Conservation (phyloP, 1,140 invertebrate genomes). For the Adoxophyes honmai region DNA sequence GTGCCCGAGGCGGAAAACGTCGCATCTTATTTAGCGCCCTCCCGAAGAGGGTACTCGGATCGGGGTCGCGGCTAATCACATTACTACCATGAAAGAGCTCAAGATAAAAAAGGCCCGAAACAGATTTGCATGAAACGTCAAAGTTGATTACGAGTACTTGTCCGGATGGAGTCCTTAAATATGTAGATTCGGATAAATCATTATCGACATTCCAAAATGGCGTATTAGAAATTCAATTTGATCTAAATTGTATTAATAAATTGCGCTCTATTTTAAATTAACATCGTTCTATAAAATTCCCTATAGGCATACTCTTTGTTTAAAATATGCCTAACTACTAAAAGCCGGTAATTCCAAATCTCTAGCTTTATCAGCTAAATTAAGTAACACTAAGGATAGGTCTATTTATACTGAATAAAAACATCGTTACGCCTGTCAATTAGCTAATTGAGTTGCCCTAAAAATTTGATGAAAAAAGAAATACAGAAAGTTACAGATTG, state of each 20-base stretch:
- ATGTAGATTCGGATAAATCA: slow-evolving; percentile 33
- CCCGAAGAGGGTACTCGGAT: slow-evolving; percentile 42
- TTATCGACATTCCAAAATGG: slow-evolving; percentile 21
- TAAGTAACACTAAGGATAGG: no score
- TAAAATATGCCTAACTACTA: no score
- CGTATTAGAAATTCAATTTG: not conserved
- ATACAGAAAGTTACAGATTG: no score
- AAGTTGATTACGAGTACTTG: slow-evolving; percentile 55
- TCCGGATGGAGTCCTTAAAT: slow-evolving; percentile 27
- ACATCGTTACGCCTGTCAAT: no score
- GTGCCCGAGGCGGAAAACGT: slow-evolving; percentile 71
- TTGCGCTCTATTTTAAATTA: not conserved
- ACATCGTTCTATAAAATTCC: no score
- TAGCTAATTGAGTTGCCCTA: no score
- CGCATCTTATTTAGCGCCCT: slow-evolving; percentile 72
- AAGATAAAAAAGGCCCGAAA: slow-evolving; percentile 62
- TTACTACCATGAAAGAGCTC: slow-evolving; percentile 66
- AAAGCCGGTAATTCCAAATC: no score
- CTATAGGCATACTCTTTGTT: no score
- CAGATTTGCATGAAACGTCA: slow-evolving; percentile 72
- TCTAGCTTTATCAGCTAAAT: no score
- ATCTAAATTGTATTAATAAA: slow-evolving; percentile 5
- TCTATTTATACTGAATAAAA: no score
- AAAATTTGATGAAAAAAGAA: no score
- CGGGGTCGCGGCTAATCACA: slow-evolving; percentile 61